phyloP scores from a whole-genome alignment of 2,113 vertebrate species.

The Crotalus tigris region DNA sequence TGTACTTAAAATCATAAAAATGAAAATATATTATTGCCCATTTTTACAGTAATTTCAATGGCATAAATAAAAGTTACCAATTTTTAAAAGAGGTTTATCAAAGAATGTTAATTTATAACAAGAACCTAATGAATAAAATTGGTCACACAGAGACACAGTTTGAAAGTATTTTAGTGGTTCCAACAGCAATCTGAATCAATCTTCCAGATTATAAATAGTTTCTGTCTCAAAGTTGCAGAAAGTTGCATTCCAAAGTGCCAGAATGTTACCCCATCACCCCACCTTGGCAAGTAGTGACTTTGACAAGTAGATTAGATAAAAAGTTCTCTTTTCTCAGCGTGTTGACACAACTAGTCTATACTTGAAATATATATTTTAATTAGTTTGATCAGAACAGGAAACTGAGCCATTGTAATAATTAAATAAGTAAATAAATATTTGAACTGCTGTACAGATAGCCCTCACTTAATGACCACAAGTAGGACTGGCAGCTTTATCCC shows the following conservation, averaged over 20 bases:
- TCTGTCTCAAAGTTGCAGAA: not conserved
- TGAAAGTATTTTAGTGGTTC: not conserved
- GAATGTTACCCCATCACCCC: not conserved
- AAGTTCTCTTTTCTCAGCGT: not conserved
- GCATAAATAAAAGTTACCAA: not conserved
- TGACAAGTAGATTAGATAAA: not conserved
- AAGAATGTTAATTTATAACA: not conserved
- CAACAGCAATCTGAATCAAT: not conserved
- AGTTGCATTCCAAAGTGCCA: not conserved
- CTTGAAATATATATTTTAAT: too few relatives aligned
- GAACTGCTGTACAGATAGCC: not conserved
- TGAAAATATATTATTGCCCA: not conserved
- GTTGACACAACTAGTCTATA: not conserved
- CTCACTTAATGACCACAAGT: not conserved
- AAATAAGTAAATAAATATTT: not conserved
- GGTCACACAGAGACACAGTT: not conserved
- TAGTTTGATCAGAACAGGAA: not conserved
- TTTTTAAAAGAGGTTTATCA: not conserved
- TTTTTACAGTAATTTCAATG: not conserved
- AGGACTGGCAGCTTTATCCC: not conserved
- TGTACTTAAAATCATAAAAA: not conserved
- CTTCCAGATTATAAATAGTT: not conserved
- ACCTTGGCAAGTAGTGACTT: not conserved
- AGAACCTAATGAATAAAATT: not conserved
- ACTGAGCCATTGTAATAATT: not conserved